Conservation (phyloP, 1,140 invertebrate genomes). For the Drosophila navojoa region DNA sequence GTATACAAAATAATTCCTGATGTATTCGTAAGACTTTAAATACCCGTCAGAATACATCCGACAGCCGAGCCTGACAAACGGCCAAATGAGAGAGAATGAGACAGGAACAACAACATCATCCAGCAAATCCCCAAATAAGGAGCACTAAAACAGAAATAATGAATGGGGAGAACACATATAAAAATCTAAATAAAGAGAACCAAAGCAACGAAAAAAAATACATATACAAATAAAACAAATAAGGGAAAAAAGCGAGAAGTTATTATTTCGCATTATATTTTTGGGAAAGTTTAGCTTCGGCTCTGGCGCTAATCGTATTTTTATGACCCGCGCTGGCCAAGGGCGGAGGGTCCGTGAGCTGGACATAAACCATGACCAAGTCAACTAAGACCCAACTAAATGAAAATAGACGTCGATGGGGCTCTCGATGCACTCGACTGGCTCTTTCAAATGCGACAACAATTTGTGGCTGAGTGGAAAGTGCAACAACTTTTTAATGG, state of each 20-base stretch:
- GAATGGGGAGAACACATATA: slow-evolving; percentile 43
- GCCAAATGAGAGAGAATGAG: background rate
- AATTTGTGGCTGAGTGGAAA: slow-evolving; percentile 42
- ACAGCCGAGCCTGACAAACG: slow-evolving; percentile 15
- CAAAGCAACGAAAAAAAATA: slow-evolving; percentile 15
- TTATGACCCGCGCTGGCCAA: slow-evolving; percentile 45
- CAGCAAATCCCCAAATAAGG: slow-evolving; percentile 34
- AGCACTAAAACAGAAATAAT: slow-evolving; percentile 52
- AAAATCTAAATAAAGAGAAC: slow-evolving; percentile 41
- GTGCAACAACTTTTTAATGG: slow-evolving; percentile 78
- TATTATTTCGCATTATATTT: slow-evolving; percentile 68
- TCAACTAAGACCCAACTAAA: slow-evolving; percentile 63
- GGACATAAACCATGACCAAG: slow-evolving; percentile 51
- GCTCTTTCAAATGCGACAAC: slow-evolving; percentile 56
- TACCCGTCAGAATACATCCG: slow-evolving; percentile 1
- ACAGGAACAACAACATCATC: slow-evolving; percentile 11
- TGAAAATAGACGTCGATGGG: slow-evolving; percentile 44
- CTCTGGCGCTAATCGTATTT: slow-evolving; percentile 58
- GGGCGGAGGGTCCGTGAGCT: slow-evolving; percentile 10
- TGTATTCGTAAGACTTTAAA: background rate
- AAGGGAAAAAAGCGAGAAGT: slow-evolving; percentile 23
- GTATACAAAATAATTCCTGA: background rate
- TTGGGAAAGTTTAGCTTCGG: slow-evolving; percentile 43
- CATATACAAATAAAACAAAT: background rate
- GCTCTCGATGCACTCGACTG: slow-evolving; percentile 22